Base-by-base conservation (phyloP, 2,888 invertebrate genomes). In the Oscheius sp. region DNA sequence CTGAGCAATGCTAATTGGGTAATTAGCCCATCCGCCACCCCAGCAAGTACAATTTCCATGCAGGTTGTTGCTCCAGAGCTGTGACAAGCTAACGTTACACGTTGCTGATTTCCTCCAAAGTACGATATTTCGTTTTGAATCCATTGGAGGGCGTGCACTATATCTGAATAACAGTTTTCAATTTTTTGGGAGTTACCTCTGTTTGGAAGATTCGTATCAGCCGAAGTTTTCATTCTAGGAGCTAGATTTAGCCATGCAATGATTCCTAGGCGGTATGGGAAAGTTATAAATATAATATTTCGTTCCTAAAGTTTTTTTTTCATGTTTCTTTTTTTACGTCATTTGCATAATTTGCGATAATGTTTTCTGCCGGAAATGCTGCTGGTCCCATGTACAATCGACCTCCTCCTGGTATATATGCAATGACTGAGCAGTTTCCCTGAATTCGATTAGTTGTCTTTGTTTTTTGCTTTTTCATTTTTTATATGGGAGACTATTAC, bases 341-440 rank as follows among this genome's bases (percentile, higher is more conserved):
- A 2, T 68, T 62, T 1, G 66, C 67, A 61, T 67, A 70, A 20
- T 73, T 73, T 45, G 72, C 59, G 3, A 71, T 65, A 51, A 75
- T 67, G 26, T 67, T 50, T n/a, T 67, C 65, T 33, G 38, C 61
- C 3, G 57, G 26, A 45, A 41, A 69, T 14, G 62, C 63, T 24
- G 54, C 71, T 8, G 74, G 69, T 24, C 62, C 50, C 32, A 69
- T 64, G 49, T 65, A 66, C 9, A 28, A 56, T 45, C 63, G 44
- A 14, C 30, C 44, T 33, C 75, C 75, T 2, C 75, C 72, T 36
- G 71, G 75, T n/a, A 75, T 22, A n/a, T 50, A 69, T 12, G 64
- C 71, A 67, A 75, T 69, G 6, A 75, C 70, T 0, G 72, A 54
- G 28, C 75, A 75, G 17, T 62, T 65, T 6, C 67, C 71, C 74